These are phyloP conservation scores for Calosoma granatense DNA, from an alignment of 1,140 invertebrate species.

Conservation along the genomic window DNA sequence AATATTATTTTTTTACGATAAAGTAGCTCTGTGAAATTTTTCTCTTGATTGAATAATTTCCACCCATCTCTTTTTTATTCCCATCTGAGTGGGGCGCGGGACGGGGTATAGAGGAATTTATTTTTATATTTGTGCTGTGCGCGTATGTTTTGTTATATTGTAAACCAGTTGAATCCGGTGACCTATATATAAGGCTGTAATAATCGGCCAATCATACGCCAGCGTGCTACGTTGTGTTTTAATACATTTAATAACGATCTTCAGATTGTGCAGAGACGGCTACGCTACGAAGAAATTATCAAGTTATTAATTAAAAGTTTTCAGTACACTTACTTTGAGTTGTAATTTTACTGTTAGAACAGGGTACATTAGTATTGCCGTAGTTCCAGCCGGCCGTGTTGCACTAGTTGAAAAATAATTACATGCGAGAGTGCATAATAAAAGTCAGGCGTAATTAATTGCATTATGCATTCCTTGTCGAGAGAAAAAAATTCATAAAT, in stretches of 20 bases:
- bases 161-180: background rate
- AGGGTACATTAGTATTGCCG: background rate
- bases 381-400: too few species aligned
- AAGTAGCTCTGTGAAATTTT: background rate
- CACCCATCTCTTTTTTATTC: background rate
- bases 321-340: background rate
- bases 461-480: background rate
- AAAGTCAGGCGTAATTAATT: background rate
- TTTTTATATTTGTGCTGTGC: background rate
- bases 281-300: background rate
- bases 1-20: constrained; percentile 9
- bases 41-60: background rate
- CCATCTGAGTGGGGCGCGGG: too few species aligned
- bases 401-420: background rate
- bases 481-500: background rate
- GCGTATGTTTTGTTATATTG: background rate
- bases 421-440: background rate
- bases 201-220: background rate
- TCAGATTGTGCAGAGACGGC: too few species aligned
- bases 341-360: background rate
- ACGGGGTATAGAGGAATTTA: background rate
- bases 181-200: background rate
- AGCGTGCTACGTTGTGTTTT: background rate
- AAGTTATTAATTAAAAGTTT: background rate
- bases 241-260: too few species aligned